Base-by-base conservation (phyloP, 2,113 vertebrate genomes). In the Bombycilla garrulus region DNA sequence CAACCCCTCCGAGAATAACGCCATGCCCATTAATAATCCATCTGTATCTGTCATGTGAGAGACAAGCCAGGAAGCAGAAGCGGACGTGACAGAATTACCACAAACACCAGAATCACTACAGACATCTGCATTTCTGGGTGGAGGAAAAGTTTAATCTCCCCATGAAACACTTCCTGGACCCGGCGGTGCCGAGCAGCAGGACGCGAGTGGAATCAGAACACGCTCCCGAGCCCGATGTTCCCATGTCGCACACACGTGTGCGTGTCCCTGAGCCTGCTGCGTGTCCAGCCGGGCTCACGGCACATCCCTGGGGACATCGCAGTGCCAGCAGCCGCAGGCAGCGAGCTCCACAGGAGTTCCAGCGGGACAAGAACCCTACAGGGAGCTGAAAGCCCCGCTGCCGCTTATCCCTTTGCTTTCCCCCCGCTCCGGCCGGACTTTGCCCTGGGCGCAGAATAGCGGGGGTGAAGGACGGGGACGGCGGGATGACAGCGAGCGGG, bases 211-310 rank as follows among this genome's bases (percentile, higher is more conserved):
- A 5, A 29, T 3, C 11, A 29, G 7, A 50, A 2, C 36, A 26
- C 3, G 16, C 11, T 12, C 0, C 9, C 0, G 36, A 17, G 19
- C 19, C 72, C 4, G 2, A 8, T 15, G 22, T 26, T 11, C 1
- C 17, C 42, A 8, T 10, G 17, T 8, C 1, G 35, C 28, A 25
- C 7, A n/a, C 31, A 9, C 64, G 20, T 25, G 48, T 50, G 45
- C 4, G n/a, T 15, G 40, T 12, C 20, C 85, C 50, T 0, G 7
- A 19, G 12, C 66, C 28, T 0, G 24, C 3, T 0, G 76, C 15
- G 71, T 0, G n/a, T 1, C 21, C 36, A 2, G 47, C 35, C 28
- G 0, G 36, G 2, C 4, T 2, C 48, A 0, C 50, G 2, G 66
- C 20, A 2, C 72, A 10, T 1, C 44, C 17, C 72, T 0, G 4